These are phyloP conservation scores for Drosophila guanche DNA, from an alignment of 1,140 invertebrate genomes.

Conservation along the genomic window DNA sequence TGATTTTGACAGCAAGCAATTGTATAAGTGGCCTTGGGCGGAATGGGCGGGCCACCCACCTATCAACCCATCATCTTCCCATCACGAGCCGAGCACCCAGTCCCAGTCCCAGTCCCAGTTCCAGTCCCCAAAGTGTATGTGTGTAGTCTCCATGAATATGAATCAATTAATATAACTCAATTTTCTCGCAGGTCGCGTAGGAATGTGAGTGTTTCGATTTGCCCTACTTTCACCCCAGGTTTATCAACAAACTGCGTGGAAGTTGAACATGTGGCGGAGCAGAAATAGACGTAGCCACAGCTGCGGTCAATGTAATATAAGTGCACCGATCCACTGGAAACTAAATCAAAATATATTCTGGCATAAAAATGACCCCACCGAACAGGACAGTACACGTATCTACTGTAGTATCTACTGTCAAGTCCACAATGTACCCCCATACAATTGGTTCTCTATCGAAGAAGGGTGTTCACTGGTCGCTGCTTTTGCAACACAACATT, in stretches of 20 bases:
- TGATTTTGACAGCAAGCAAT: conserved; percentile 10
- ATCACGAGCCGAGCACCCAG: no score
- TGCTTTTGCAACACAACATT: not conserved
- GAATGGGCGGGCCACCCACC: conserved; percentile 7
- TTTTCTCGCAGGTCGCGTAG: conserved; percentile 8
- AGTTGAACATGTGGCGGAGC: no score
- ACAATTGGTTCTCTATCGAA: not conserved
- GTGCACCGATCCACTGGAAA: no score
- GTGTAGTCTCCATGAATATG: conserved; percentile 19
- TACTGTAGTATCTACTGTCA: no score
- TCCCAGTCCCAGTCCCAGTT: no score
- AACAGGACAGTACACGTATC: no score
- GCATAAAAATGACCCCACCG: no score
- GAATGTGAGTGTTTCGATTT: conserved; percentile 12
- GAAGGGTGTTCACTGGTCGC: conserved; percentile 7
- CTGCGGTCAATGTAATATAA: no score
- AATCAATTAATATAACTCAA: conserved; percentile 48
- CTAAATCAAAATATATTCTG: no score
- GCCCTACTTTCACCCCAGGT: not conserved
- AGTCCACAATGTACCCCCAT: no score
- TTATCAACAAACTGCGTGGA: no score
- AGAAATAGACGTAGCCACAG: no score
- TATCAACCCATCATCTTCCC: conserved; percentile 9
- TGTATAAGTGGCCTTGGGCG: conserved; percentile 33
- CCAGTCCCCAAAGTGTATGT: not conserved